Evolutionary conservation across 2,113 vertebrate species (phyloP).

Genomic region (Antechinus flavipes): DNA sequence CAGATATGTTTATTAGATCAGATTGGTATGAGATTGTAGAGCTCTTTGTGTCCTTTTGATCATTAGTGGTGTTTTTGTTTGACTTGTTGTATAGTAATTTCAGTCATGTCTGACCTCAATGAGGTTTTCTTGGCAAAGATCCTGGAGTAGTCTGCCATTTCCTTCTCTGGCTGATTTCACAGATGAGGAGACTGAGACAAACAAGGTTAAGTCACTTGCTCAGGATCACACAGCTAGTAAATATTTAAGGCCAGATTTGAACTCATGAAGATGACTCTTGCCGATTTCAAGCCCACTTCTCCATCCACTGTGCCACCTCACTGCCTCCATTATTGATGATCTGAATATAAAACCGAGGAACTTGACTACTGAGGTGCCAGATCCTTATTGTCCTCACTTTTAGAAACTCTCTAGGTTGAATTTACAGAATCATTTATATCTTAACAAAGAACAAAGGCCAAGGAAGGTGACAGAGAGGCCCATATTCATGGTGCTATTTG

Average conservation of each 20-base stretch:
- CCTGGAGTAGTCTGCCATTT: not conserved
- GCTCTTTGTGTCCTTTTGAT: not conserved
- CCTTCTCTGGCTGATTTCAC: not conserved
- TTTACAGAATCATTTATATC: not conserved
- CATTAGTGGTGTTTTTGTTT: not conserved
- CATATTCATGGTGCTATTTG: not conserved
- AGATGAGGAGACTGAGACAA: not conserved
- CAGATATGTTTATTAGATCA: not conserved
- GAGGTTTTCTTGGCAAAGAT: not conserved
- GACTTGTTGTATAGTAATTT: not conserved
- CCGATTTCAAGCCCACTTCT: not conserved
- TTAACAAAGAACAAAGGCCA: not conserved
- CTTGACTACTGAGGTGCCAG: not conserved
- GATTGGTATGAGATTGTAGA: not conserved
- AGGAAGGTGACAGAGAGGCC: not conserved
- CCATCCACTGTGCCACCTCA: not conserved
- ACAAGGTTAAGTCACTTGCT: not conserved
- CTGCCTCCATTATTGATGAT: not conserved
- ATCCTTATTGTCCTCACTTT: not conserved
- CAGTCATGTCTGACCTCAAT: not conserved
- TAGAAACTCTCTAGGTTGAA: not conserved
- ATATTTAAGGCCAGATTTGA: not conserved
- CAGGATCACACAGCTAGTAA: not conserved
- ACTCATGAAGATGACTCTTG: not conserved
- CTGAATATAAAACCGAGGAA: not conserved